Percentiles rank a stretch among this genome's conserved stretches.
Evolutionary conservation across 2,888 invertebrate species (phyloP).

Genomic region (Corbicula japonica): DNA sequence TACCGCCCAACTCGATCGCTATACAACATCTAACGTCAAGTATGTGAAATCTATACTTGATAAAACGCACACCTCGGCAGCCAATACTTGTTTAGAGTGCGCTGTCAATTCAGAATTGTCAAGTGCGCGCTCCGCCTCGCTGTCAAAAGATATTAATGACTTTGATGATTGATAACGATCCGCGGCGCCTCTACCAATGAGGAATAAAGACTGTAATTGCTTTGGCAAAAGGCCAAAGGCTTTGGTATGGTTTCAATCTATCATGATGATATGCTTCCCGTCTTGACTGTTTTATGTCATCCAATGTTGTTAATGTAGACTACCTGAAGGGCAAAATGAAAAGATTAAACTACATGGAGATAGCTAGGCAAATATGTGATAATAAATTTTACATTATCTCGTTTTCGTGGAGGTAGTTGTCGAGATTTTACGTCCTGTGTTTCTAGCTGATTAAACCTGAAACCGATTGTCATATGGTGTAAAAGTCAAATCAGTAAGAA

Average conservation of each 20-base stretch:
- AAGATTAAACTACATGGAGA: conserved; percentile 66
- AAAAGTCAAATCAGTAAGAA: conserved; percentile 3
- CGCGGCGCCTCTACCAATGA: conserved; percentile 68
- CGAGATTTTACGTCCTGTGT: conserved; percentile 6
- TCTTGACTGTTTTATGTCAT: conserved; percentile 70
- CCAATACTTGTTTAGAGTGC: conserved; percentile 51
- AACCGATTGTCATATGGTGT: neutral
- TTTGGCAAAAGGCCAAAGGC: conserved; percentile 70
- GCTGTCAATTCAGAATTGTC: conserved; percentile 45
- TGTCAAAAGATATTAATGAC: conserved; percentile 69
- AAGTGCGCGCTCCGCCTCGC: conserved; percentile 49
- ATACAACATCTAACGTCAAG: conserved; percentile 47
- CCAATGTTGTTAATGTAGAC: conserved; percentile 70
- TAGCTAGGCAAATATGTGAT: conserved; percentile 54
- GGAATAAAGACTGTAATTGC: conserved; percentile 71
- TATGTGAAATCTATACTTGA: conserved; percentile 61
- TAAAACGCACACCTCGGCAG: conserved; percentile 44
- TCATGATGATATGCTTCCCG: conserved; percentile 66
- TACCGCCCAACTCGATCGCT: conserved; percentile 65
- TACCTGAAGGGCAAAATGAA: conserved; percentile 66
- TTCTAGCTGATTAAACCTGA: conserved; percentile 26
- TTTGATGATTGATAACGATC: conserved; percentile 63
- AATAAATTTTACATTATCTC: conserved; percentile 59
- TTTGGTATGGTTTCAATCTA: conserved; percentile 66
- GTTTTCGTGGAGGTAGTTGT: conserved; percentile 9